These are phyloP conservation scores for Cryptotis parvus DNA, from an alignment of 2,113 vertebrate genomes.

Conservation along the genomic window DNA sequence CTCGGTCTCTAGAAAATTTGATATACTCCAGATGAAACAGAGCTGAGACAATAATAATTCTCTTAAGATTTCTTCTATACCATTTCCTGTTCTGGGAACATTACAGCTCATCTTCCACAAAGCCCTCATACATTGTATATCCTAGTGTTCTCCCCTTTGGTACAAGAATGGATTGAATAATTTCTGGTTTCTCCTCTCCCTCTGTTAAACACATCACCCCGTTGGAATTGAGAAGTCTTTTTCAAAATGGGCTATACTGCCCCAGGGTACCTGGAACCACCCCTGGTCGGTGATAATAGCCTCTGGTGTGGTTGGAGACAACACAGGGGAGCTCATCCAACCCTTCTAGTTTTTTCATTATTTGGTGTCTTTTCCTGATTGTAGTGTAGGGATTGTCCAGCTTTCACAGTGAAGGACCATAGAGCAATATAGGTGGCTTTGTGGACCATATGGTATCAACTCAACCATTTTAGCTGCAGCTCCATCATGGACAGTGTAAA, in stretches of 20 bases:
- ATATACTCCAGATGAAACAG: not conserved
- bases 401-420: constrained; percentile 9
- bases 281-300: too few species aligned
- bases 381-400: not conserved
- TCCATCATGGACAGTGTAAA: not conserved
- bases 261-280: too few species aligned
- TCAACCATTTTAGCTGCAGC: not conserved
- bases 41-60: constrained; percentile 8
- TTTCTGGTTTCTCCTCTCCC: too few species aligned
- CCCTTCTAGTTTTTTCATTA: not conserved
- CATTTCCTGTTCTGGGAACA: not conserved
- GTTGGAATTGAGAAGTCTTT: too few species aligned
- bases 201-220: too few species aligned
- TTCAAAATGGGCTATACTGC: too few species aligned
- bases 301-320: not conserved
- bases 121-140: not conserved
- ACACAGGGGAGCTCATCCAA: not conserved
- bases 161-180: not conserved
- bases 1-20: not conserved
- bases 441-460: not conserved
- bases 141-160: not conserved
- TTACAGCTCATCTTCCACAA: not conserved
- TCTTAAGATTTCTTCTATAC: not conserved
- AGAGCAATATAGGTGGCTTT: constrained; percentile 17
- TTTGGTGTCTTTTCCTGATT: not conserved